Conservation (phyloP, 1,140 invertebrate species). For the Drosophila ercepeae region DNA sequence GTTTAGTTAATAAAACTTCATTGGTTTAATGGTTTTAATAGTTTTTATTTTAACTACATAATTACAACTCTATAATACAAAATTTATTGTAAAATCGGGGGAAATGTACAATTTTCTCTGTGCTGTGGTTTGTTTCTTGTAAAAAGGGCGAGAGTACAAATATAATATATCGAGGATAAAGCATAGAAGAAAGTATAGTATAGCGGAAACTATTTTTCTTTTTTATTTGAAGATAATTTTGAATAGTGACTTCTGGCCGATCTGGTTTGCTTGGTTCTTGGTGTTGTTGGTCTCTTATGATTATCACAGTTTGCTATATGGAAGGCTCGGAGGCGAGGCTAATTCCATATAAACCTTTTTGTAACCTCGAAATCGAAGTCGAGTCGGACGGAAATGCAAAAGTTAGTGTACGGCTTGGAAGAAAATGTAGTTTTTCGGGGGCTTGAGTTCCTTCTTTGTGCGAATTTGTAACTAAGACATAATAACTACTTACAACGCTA, state of each 20-base stretch:
- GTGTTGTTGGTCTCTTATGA: slow-evolving; percentile 58
- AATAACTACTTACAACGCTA: slow-evolving; percentile 74
- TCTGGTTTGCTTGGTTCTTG: slow-evolving; percentile 20
- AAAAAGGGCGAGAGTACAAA: background rate
- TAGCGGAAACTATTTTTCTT: slow-evolving; percentile 24
- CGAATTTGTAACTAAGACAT: slow-evolving; percentile 73
- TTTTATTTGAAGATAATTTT: slow-evolving; percentile 31
- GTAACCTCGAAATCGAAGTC: slow-evolving; percentile 21
- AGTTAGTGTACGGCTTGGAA: slow-evolving; percentile 21
- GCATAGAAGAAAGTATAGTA: slow-evolving; percentile 1
- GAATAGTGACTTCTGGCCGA: slow-evolving; percentile 28
- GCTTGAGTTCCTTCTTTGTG: slow-evolving; percentile 21
- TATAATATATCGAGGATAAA: background rate
- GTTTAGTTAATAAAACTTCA: background rate
- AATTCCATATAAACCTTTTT: slow-evolving; percentile 68
- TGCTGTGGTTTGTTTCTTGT: slow-evolving; percentile 6
- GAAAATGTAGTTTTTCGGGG: slow-evolving; percentile 1
- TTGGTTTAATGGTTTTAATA: slow-evolving; percentile 24
- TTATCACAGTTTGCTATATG: slow-evolving; percentile 82
- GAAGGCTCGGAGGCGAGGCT: slow-evolving; percentile 41
- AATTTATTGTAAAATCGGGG: slow-evolving; percentile 67
- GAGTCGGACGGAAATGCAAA: slow-evolving; percentile 37
- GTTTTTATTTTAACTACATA: slow-evolving; percentile 72
- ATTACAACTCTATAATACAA: slow-evolving; percentile 82
- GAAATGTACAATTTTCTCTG: slow-evolving; percentile 66